Conservation (phyloP, 2,888 invertebrate genomes). For the Drosophila pseudotakahashii region DNA sequence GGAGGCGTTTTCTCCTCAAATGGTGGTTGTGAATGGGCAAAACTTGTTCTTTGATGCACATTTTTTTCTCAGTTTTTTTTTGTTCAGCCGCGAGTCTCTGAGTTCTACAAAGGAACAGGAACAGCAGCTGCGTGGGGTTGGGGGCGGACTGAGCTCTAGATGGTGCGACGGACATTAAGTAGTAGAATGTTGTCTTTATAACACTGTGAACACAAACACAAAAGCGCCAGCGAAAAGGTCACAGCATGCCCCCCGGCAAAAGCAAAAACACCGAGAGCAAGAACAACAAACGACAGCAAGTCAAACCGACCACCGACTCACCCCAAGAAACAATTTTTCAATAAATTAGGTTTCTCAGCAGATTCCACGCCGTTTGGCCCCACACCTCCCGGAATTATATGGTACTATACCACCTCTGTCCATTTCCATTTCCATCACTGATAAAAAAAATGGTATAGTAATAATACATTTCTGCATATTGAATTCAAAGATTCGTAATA, state of each 20-base stretch:
- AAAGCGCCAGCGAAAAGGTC: constrained; percentile 64
- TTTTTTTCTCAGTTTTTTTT: constrained; percentile 27
- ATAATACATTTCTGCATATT: too few species aligned
- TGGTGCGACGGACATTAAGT: constrained; percentile 75
- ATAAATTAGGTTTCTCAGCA: constrained; percentile 83
- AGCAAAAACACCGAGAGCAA: not conserved
- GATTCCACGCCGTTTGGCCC: constrained; percentile 59
- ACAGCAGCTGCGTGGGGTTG: not conserved
- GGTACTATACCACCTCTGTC: not conserved
- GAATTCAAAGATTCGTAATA: too few species aligned
- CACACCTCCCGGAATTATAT: constrained; percentile 16
- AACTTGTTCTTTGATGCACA: constrained; percentile 72
- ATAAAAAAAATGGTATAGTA: too few species aligned
- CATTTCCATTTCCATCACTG: constrained; percentile 47
- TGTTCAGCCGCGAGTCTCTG: too few species aligned
- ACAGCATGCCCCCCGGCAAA: constrained; percentile 70
- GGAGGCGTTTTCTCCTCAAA: not conserved
- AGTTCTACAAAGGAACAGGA: constrained; percentile 32
- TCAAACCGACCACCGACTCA: constrained; percentile 53
- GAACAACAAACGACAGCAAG: constrained; percentile 43
- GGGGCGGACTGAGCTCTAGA: constrained; percentile 17
- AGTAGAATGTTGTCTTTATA: constrained; percentile 80
- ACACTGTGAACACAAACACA: constrained; percentile 72
- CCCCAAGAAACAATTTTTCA: constrained; percentile 81
- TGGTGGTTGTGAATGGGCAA: constrained; percentile 34